These are phyloP conservation scores for Orcinus orca DNA, from an alignment of 2,113 vertebrate genomes.

Conservation along the genomic window DNA sequence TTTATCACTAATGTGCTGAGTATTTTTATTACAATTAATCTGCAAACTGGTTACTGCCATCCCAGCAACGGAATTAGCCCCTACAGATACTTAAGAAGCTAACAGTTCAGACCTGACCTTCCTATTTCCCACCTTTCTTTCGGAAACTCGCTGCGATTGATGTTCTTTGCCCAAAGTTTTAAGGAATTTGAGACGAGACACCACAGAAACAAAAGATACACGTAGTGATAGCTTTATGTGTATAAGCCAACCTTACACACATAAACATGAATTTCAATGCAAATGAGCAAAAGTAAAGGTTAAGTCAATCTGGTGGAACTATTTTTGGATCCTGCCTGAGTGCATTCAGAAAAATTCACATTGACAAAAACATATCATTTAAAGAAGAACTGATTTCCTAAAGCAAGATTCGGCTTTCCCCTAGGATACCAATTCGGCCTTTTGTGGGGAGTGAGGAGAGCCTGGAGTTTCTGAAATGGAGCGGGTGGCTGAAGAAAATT, in stretches of 20 bases:
- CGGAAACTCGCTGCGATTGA: background rate
- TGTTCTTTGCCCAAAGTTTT: background rate
- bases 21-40: background rate
- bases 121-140: background rate
- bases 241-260: background rate
- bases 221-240: background rate
- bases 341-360: background rate
- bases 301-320: background rate
- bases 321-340: background rate
- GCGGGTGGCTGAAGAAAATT: background rate
- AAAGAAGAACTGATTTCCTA: background rate
- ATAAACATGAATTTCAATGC: constrained; percentile 49
- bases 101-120: background rate
- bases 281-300: constrained; percentile 25
- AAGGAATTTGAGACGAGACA: background rate
- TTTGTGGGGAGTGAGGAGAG: background rate
- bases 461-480: background rate
- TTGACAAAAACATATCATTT: background rate
- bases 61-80: background rate
- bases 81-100: background rate
- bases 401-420: background rate
- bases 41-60: background rate
- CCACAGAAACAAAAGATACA: background rate
- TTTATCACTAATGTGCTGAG: background rate
- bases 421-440: background rate